Conservation (phyloP, 2,888 invertebrate species). For the Parascotia fuliginaria region DNA sequence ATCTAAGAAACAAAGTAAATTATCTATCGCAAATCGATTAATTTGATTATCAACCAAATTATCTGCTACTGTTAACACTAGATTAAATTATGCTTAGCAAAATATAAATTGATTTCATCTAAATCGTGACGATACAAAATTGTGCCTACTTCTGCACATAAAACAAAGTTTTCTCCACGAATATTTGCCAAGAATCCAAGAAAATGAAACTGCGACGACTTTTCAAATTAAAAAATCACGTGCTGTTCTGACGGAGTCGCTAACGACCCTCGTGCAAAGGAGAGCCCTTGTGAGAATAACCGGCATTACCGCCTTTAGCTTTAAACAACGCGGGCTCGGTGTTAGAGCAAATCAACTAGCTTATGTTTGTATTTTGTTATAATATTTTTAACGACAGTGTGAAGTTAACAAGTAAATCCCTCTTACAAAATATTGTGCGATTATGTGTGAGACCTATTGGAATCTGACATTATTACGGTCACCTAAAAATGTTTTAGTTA, state of each 20-base stretch:
- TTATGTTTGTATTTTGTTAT: constrained; percentile 11
- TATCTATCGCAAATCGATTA: background rate
- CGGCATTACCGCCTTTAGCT: constrained; percentile 48
- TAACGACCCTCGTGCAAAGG: constrained; percentile 52
- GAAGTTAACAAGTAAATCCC: too few species aligned
- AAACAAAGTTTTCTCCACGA: constrained; percentile 1
- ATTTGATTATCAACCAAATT: too few species aligned
- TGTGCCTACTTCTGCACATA: too few species aligned
- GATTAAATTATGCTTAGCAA: too few species aligned
- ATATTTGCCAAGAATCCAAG: constrained; percentile 18
- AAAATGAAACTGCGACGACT: constrained; percentile 35
- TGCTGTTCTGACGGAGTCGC: constrained; percentile 44
- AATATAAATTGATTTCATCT: too few species aligned
- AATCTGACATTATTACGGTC: too few species aligned
- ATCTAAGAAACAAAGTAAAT: too few species aligned
- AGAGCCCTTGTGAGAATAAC: constrained; percentile 58
- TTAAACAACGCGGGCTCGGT: constrained; percentile 37
- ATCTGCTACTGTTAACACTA: too few species aligned
- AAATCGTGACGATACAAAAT: too few species aligned
- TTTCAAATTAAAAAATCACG: constrained; percentile 55
- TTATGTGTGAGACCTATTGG: too few species aligned
- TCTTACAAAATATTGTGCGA: too few species aligned
- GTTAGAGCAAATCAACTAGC: constrained; percentile 31
- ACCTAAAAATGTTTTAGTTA: too few species aligned
- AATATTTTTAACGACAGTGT: background rate